phyloP scores from a whole-genome alignment of 2,113 vertebrate species.

The Camelus bactrianus region DNA sequence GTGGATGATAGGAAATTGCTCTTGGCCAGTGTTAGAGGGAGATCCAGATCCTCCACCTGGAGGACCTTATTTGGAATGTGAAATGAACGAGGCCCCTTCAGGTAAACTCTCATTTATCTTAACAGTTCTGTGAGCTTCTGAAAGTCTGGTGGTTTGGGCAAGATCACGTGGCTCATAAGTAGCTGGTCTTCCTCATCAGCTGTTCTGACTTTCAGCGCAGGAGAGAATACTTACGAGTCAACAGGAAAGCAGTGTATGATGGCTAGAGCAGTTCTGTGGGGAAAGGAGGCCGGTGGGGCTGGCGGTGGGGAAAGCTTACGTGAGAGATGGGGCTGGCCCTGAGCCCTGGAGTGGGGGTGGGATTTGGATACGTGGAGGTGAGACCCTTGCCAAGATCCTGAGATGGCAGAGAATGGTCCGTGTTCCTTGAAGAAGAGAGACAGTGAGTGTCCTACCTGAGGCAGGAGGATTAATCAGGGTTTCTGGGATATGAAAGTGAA shows the following conservation, averaged over 20 bases:
- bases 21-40: neutral
- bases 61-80: neutral
- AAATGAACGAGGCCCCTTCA: neutral
- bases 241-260: neutral
- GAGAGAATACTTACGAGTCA: neutral
- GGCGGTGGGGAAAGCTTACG: neutral
- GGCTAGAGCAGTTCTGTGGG: neutral
- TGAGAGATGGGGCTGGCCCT: neutral
- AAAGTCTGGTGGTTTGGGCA: neutral
- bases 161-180: neutral
- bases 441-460: neutral
- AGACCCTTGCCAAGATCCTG: neutral
- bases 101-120: neutral
- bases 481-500: neutral
- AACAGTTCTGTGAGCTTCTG: neutral
- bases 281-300: neutral
- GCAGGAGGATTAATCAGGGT: neutral
- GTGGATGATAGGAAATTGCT: neutral
- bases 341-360: neutral
- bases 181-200: neutral
- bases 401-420: neutral
- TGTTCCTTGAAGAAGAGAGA: neutral
- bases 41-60: neutral
- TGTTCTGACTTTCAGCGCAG: neutral
- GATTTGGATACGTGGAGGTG: neutral